phyloP scores from a whole-genome alignment of 2,797 vertebrate genomes.

The Melanotaenia boesemani region DNA sequence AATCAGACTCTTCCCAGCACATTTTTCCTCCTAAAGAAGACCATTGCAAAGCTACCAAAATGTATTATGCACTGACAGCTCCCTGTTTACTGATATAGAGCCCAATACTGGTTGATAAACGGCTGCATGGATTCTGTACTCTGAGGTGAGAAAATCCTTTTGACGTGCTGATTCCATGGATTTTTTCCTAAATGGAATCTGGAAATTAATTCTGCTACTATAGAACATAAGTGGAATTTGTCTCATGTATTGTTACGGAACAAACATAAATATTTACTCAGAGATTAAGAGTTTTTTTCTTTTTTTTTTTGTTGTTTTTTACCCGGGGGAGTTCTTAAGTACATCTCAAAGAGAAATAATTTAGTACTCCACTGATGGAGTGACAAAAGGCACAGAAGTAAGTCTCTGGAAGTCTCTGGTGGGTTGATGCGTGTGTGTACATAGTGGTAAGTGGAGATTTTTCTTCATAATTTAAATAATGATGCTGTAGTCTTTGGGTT shows the following conservation, averaged over 20 bases:
- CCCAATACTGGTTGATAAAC: slow-evolving; percentile 55
- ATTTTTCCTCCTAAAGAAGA: not conserved
- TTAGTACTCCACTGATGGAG: slow-evolving; percentile 34
- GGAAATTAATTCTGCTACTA: slow-evolving; percentile 58
- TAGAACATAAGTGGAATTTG: slow-evolving; percentile 36
- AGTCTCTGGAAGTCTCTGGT: slow-evolving; percentile 23
- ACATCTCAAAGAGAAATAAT: slow-evolving; percentile 45
- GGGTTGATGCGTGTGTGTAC: not conserved
- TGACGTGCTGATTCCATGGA: slow-evolving; percentile 56
- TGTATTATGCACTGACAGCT: slow-evolving; percentile 47
- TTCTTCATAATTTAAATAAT: slow-evolving; percentile 37
- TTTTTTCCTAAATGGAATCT: slow-evolving; percentile 57
- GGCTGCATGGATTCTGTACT: slow-evolving; percentile 52
- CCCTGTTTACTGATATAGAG: slow-evolving; percentile 56
- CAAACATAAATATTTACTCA: slow-evolving; percentile 42
- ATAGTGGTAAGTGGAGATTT: slow-evolving; percentile 17
- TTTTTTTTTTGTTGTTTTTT: not conserved
- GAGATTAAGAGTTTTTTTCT: slow-evolving; percentile 26
- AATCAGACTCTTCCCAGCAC: slow-evolving; percentile 14
- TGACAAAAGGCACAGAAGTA: slow-evolving; percentile 47
- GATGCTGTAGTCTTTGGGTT: slow-evolving; percentile 27
- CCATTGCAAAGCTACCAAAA: slow-evolving; percentile 36
- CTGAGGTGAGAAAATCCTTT: slow-evolving; percentile 64
- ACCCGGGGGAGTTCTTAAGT: not conserved
- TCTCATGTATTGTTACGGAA: slow-evolving; percentile 36